Evolutionary conservation across 2,113 vertebrate species (phyloP).

Genomic region (Verasper variegatus): DNA sequence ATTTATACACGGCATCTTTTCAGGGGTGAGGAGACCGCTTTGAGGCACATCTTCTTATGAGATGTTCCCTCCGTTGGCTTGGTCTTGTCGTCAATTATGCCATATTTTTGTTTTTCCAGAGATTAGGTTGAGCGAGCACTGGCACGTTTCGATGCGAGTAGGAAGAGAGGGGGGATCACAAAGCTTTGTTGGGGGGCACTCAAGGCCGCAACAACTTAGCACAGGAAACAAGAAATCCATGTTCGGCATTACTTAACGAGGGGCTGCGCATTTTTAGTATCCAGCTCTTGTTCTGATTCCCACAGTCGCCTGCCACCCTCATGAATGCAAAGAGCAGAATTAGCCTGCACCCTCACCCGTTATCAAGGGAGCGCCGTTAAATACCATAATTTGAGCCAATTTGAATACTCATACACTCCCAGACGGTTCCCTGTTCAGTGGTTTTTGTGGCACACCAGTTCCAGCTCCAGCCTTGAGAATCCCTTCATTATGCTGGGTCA

Average conservation of each 20-base stretch:
- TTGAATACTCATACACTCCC: constrained; percentile 62
- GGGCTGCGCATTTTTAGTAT: constrained; percentile 25
- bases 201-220: constrained; percentile 12
- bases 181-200: constrained; percentile 1
- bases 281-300: constrained; percentile 42
- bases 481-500: constrained; percentile 65
- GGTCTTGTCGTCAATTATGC: constrained; percentile 50
- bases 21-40: constrained; percentile 57
- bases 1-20: constrained; percentile 70
- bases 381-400: constrained; percentile 68
- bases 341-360: constrained; percentile 57
- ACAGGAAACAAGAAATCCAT: background rate
- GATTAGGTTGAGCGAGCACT: constrained; percentile 44
- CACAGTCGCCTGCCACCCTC: constrained; percentile 28
- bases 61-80: constrained; percentile 43
- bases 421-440: constrained; percentile 51
- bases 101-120: constrained; percentile 57
- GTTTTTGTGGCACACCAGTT: constrained; percentile 33
- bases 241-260: constrained; percentile 13
- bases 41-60: constrained; percentile 54
- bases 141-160: constrained; percentile 9
- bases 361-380: constrained; percentile 70
- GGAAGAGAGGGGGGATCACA: background rate
- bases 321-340: constrained; percentile 53
- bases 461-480: constrained; percentile 45